phyloP scores from a whole-genome alignment of 2,113 vertebrate genomes.

The Malurus melanocephalus region DNA sequence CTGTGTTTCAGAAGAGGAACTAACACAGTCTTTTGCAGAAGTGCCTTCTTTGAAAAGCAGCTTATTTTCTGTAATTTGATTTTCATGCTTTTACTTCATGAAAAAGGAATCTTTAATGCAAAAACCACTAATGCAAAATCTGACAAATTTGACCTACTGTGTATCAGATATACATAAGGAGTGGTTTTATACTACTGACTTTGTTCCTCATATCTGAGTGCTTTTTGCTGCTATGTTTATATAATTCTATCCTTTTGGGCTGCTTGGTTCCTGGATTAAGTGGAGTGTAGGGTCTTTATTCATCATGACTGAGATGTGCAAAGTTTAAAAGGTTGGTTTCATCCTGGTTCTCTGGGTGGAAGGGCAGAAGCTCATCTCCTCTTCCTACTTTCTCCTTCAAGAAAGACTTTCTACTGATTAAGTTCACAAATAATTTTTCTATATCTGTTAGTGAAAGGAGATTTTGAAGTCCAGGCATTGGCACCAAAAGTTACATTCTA shows the following conservation, averaged over 20 bases:
- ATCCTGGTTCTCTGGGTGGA: neutral
- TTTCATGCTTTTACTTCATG: neutral
- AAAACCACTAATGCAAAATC: neutral
- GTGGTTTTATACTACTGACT: neutral
- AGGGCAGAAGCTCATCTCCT: neutral
- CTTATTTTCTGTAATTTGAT: neutral
- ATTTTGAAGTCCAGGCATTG: neutral
- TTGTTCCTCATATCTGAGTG: neutral
- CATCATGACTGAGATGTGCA: accelerated
- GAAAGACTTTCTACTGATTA: neutral
- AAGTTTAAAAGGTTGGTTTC: neutral
- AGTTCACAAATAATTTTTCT: neutral
- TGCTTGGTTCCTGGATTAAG: neutral
- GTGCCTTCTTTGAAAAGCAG: neutral
- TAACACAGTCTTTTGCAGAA: neutral
- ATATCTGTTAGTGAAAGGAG: neutral
- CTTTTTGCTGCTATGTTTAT: neutral
- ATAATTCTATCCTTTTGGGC: neutral
- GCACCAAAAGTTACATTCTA: neutral
- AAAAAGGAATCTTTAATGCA: neutral
- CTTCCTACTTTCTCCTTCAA: neutral
- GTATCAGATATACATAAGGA: neutral
- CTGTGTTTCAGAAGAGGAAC: neutral
- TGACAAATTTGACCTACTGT: neutral
- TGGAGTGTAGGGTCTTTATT: neutral